Conservation (phyloP, 53 echinoderm and acorn worm species). For the Arbacia lixula region DNA sequence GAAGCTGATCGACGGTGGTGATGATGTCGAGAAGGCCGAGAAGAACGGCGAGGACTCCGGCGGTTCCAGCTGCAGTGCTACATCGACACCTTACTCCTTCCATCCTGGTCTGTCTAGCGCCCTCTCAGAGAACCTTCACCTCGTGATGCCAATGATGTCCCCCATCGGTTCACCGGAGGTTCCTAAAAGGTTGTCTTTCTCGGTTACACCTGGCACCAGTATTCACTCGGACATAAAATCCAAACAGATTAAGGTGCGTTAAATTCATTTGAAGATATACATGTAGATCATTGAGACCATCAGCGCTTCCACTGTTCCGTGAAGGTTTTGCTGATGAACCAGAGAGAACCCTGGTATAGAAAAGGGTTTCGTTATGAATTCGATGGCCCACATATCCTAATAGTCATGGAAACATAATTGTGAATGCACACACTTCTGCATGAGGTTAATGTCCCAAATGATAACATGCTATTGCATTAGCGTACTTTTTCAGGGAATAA, state of each 20-base stretch:
- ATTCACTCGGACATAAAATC: not conserved
- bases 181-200: not conserved
- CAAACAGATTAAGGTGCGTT: conserved; percentile 15
- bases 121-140: conserved; percentile 38
- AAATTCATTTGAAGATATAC: too few species aligned
- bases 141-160: conserved; percentile 26
- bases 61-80: conserved; percentile 34
- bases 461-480: too few species aligned
- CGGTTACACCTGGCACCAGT: not conserved
- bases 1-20: not conserved
- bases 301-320: too few species aligned
- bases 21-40: not conserved
- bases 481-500: too few species aligned
- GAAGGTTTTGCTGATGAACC: too few species aligned
- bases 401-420: too few species aligned
- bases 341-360: too few species aligned
- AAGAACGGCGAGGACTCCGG: not conserved
- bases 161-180: conserved; percentile 11
- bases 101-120: conserved; percentile 34
- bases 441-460: too few species aligned
- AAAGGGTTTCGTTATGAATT: too few species aligned
- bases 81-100: conserved; percentile 34
- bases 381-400: too few species aligned
- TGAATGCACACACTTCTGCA: too few species aligned
- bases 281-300: not conserved